These are phyloP conservation scores for Trichomalopsis sarcophagae DNA, from an alignment of 1,140 invertebrate species.

Conservation along the genomic window DNA sequence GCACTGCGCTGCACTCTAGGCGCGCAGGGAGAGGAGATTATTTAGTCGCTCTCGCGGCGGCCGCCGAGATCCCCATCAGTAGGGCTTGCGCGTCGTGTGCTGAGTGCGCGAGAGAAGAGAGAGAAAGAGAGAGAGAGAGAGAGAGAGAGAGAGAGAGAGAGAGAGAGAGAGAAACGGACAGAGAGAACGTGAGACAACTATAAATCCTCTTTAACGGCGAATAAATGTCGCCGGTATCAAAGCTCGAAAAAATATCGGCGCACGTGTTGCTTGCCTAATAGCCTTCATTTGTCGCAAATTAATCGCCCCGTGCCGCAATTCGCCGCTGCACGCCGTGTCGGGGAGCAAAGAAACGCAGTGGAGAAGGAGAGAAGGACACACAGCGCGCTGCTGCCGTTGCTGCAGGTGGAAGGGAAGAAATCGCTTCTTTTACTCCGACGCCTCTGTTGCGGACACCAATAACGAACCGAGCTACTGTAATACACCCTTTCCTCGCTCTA, in stretches of 20 bases:
- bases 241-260: constrained; percentile 49
- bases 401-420: too few species aligned
- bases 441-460: too few species aligned
- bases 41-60: neutral
- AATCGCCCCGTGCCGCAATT: constrained; percentile 37
- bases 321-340: neutral
- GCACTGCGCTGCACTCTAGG: too few species aligned
- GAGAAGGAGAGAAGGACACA: neutral
- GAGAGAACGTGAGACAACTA: constrained; percentile 48
- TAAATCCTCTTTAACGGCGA: constrained; percentile 53
- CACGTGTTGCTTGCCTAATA: constrained; percentile 50
- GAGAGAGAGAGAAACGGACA: neutral
- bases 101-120: constrained; percentile 33
- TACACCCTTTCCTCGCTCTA: too few species aligned
- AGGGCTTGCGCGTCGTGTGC: constrained; percentile 26
- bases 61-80: neutral
- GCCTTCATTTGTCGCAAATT: constrained; percentile 54
- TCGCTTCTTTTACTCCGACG: too few species aligned
- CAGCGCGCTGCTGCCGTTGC: too few species aligned
- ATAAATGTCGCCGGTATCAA: constrained; percentile 53
- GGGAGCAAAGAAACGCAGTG: neutral
- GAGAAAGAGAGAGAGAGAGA: too few species aligned
- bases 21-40: neutral
- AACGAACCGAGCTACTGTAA: too few species aligned
- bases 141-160: neutral